These are phyloP conservation scores for Entomobrya multifasciata DNA, from an alignment of 2,888 invertebrate genomes.

Conservation along the genomic window DNA sequence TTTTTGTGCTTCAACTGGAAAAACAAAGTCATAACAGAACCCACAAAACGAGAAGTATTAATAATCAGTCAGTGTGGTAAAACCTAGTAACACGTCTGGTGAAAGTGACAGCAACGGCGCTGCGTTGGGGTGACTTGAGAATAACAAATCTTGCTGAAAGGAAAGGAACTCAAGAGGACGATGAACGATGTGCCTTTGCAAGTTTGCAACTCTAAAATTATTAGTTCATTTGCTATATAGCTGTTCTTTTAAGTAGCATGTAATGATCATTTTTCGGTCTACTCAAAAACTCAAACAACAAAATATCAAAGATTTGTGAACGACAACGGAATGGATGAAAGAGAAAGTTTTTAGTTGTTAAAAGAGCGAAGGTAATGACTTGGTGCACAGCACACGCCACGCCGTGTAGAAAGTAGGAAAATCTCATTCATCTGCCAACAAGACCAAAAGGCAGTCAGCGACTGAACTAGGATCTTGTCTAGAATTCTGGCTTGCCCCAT, in stretches of 20 bases:
- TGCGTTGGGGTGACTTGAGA: too few relatives aligned
- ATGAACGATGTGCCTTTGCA: background rate
- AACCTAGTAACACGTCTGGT: too few relatives aligned
- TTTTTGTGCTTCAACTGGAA: too few relatives aligned
- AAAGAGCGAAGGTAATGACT: conserved; percentile 22
- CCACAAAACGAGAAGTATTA: too few relatives aligned
- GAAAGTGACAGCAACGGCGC: too few relatives aligned
- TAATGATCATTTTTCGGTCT: background rate
- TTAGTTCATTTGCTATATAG: background rate
- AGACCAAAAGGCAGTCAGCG: conserved; percentile 58
- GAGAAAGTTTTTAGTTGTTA: conserved; percentile 35
- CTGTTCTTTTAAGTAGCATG: background rate
- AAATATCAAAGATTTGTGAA: background rate
- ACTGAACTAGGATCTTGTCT: conserved; percentile 36
- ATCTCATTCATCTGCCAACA: conserved; percentile 41
- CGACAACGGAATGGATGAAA: background rate
- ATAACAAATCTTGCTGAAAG: too few relatives aligned
- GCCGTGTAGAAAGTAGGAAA: background rate
- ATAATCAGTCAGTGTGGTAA: too few relatives aligned
- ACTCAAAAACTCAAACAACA: background rate
- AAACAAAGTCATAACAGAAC: too few relatives aligned
- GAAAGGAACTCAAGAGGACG: background rate
- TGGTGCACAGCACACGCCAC: background rate
- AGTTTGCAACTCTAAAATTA: background rate
- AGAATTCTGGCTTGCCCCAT: background rate